Evolutionary conservation across 2,113 vertebrate genomes (phyloP).

Genomic region (Etheostoma cragini): DNA sequence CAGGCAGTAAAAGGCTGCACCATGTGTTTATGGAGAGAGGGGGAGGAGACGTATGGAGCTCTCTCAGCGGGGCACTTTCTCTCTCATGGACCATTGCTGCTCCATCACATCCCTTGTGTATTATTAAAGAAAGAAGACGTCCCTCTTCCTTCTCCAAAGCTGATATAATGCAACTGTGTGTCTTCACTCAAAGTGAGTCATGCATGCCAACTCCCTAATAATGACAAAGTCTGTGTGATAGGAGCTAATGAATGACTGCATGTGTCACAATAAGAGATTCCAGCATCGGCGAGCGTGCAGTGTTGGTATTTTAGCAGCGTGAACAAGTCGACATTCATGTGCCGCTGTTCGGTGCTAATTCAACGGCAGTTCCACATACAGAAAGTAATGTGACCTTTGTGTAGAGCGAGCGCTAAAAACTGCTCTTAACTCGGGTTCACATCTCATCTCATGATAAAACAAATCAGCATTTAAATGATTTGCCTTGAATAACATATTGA

Average conservation of each 20-base stretch:
- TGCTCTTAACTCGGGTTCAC: not conserved
- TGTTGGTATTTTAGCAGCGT: not conserved
- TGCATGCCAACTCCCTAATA: not conserved
- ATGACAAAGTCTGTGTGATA: not conserved
- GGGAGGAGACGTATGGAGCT: conserved; percentile 40
- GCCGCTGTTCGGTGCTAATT: not conserved
- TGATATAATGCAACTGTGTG: not conserved
- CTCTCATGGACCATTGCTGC: conserved; percentile 7
- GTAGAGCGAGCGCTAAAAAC: not conserved
- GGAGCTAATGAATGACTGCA: too few species aligned
- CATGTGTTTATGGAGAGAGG: conserved; percentile 46
- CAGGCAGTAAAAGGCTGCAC: conserved; percentile 56
- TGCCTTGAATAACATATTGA: not conserved
- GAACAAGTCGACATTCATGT: not conserved
- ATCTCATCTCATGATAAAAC: not conserved
- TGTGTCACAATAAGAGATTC: not conserved
- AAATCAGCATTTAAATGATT: not conserved
- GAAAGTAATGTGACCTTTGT: not conserved
- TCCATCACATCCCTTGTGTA: conserved; percentile 43
- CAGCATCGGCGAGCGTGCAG: not conserved
- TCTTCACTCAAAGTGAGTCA: not conserved
- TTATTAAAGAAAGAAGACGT: not conserved
- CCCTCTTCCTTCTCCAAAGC: conserved; percentile 11
- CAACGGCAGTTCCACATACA: not conserved
- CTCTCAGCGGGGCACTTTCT: conserved; percentile 38